A percentile compares a stretch with the other conserved stretches of the same genome.
These are phyloP conservation scores for Scaptomyza caliginosa DNA, from an alignment of 2,888 invertebrate genomes.

Conservation along the genomic window DNA sequence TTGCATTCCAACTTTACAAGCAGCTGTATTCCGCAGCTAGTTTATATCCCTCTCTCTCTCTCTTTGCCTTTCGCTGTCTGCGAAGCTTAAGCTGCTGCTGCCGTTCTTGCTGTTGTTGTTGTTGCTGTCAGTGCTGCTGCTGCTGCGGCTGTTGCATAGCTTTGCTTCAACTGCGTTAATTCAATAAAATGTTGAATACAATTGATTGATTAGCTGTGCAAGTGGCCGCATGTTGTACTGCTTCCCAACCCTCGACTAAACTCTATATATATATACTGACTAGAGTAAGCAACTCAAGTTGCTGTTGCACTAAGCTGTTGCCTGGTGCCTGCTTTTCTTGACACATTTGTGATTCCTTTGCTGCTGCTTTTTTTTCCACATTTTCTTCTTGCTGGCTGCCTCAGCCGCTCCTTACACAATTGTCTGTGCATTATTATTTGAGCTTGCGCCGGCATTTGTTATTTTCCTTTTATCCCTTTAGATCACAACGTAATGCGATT, in stretches of 20 bases:
- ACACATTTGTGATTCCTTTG: constrained; percentile 71
- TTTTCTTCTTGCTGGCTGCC: background rate
- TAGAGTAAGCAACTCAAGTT: constrained; percentile 17
- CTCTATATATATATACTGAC: constrained; percentile 1
- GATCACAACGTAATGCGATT: constrained; percentile 70
- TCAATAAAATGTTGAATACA: constrained; percentile 59
- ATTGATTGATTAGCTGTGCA: constrained; percentile 68
- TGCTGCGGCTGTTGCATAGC: background rate
- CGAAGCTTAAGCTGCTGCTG: constrained; percentile 5
- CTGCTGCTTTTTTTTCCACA: constrained; percentile 5
- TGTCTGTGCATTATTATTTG: constrained; percentile 78
- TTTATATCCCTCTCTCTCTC: background rate
- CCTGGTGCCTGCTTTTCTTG: constrained; percentile 46
- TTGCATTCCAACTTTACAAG: background rate
- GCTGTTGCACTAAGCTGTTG: constrained; percentile 47
- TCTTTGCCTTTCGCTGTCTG: background rate
- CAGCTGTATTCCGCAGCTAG: background rate
- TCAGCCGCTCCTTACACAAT: constrained; percentile 58
- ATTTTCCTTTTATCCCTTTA: constrained; percentile 67
- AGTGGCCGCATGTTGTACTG: constrained; percentile 12
- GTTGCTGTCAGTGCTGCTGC: background rate
- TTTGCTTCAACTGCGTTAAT: constrained; percentile 41
- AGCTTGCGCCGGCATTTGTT: constrained; percentile 70
- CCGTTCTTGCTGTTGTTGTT: background rate
- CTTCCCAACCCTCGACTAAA: background rate